Conservation (phyloP, 2,888 invertebrate species). For the Drosophila dives region DNA sequence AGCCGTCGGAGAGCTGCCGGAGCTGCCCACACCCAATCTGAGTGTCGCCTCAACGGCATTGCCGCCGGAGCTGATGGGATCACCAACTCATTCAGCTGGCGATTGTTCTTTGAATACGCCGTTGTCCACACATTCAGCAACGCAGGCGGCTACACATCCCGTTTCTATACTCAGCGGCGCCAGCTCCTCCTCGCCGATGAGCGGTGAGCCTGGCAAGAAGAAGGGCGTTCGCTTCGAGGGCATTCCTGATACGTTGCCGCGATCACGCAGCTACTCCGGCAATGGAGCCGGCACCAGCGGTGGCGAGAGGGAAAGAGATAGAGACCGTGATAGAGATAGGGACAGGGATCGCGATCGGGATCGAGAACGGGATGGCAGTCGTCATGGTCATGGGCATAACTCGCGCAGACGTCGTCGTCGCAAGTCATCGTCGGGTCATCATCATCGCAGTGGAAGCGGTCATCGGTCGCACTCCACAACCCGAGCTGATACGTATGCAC, state of each 20-base stretch:
- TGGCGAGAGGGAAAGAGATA: slow-evolving; percentile 30
- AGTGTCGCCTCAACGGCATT: slow-evolving; percentile 86
- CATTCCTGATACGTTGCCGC: slow-evolving; percentile 85
- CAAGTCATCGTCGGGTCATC: slow-evolving; percentile 81
- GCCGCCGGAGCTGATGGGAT: slow-evolving; percentile 82
- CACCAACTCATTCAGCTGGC: slow-evolving; percentile 81
- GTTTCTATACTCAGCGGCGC: slow-evolving; percentile 81
- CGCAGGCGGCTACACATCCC: slow-evolving; percentile 74
- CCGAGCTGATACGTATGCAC: slow-evolving; percentile 82
- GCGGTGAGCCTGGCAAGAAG: slow-evolving; percentile 80
- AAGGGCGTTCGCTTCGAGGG: slow-evolving; percentile 85
- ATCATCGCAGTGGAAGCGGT: slow-evolving; percentile 78
- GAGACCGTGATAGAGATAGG: slow-evolving; percentile 34
- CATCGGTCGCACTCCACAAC: slow-evolving; percentile 82
- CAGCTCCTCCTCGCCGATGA: slow-evolving; percentile 82
- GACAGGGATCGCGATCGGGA: slow-evolving; percentile 71
- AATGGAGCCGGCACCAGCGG: slow-evolving; percentile 82
- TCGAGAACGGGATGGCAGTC: slow-evolving; percentile 64
- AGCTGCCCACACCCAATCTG: slow-evolving; percentile 85
- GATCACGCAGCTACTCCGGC: slow-evolving; percentile 86
- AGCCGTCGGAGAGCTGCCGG: slow-evolving; percentile 78
- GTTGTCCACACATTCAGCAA: slow-evolving; percentile 78
- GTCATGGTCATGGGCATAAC: slow-evolving; percentile 68
- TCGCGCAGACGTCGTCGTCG: slow-evolving; percentile 82
- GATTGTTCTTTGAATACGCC: slow-evolving; percentile 81